Percentiles rank a stretch among this genome's conserved stretches.
phyloP scores from a whole-genome alignment of 2,888 invertebrate species.

The Neoitamus cyanurus region DNA sequence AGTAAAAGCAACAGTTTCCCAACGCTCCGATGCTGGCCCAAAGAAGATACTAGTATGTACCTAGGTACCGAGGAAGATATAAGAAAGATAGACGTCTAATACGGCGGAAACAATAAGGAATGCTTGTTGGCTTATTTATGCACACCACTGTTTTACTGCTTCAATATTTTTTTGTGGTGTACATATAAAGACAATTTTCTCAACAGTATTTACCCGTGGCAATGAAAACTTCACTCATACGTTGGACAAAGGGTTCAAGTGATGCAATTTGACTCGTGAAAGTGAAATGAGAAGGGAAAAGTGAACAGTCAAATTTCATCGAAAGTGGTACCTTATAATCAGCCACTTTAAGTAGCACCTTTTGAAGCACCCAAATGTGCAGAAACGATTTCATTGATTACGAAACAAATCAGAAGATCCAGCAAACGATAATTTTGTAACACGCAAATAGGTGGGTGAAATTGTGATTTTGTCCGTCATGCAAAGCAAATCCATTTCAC shows the following conservation, averaged over 20 bases:
- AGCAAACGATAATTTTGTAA: not conserved
- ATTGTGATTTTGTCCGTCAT: too few relatives aligned
- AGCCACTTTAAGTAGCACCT: not conserved
- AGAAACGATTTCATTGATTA: not conserved
- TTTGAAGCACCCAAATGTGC: not conserved
- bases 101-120: not conserved
- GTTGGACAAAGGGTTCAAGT: not conserved
- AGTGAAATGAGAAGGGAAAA: slow-evolving; percentile 21
- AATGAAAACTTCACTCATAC: slow-evolving; percentile 8
- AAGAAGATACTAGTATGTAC: not conserved
- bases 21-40: not conserved
- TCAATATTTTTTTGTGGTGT: not conserved
- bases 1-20: slow-evolving; percentile 25
- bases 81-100: not conserved
- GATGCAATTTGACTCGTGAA: slow-evolving; percentile 15
- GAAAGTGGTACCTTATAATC: not conserved
- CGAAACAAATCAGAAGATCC: not conserved
- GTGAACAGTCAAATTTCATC: not conserved
- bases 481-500: too few relatives aligned
- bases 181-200: not conserved
- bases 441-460: not conserved
- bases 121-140: not conserved
- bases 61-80: not conserved
- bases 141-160: not conserved
- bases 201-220: not conserved